Evolutionary conservation across 2,797 vertebrate species (phyloP), one percentile per base, ranked within the genome.

Genomic region (Gallirallus australis): DNA sequence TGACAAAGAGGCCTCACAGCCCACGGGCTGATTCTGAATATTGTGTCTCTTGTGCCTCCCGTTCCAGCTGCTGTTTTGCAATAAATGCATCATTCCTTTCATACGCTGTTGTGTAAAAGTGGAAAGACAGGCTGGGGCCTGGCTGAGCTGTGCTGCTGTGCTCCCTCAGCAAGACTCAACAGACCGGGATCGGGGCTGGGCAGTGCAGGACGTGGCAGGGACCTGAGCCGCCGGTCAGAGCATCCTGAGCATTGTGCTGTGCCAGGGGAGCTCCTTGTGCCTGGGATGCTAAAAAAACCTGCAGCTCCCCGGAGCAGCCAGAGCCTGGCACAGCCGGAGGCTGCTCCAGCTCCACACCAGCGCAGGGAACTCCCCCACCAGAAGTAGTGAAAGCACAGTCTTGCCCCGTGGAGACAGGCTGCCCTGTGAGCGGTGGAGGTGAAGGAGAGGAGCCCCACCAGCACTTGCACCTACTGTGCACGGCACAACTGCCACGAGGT

Each of bases 101-200:
- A 70, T 47, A 63, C 63, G 1, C 8, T 18, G 60, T 95, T 94
- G 93, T 92, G 96, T n/a, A 96, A 92, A 95, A 95, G 94, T 31
- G 95, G 95, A 96, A 97, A 96, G 89, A 87, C 89, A 37, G 50
- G 86, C 89, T 57, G 84, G 42, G 76, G 35, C 83, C n/a, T 11
- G 69, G 89, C 79, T 1, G 79, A 2, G 53, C 37, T 70, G 9
- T 66, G 39, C 68, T 6, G 1, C 31, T 3, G 53, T 0, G 2
- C 35, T 12, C 9, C 65, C 6, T 33, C 53, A 25, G 64, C 47
- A 9, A 23, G 35, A 19, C 31, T 9, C 37, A 47, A 23, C n/a
- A 9, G 73, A 19, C 13, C 8, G 4, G 40, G 31, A 7, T 0
- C 5, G 3, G 59, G 59, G 76, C 37, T 20, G 71, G 52, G 54